Percentiles rank a stretch among this genome's conserved stretches.
Conservation (phyloP, 2,113 vertebrate genomes). For the Triplophysa dalaica region DNA sequence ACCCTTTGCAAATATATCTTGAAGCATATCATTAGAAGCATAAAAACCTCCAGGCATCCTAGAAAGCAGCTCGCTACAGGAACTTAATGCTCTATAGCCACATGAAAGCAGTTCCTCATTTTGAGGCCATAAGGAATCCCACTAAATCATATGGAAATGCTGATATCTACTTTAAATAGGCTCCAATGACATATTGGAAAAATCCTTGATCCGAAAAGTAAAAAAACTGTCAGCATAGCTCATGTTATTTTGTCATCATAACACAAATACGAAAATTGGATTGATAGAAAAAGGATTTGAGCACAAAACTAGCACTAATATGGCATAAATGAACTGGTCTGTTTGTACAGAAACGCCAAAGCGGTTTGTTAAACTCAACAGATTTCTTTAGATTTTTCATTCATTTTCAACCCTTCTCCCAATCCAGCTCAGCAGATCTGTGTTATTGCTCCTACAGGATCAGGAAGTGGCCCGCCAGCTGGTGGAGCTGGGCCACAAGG, state of each 20-base stretch:
- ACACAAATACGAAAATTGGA: background rate
- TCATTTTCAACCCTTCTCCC: constrained; percentile 23
- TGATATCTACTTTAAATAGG: constrained; percentile 35
- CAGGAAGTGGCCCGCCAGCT: constrained; percentile 77
- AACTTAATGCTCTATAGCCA: constrained; percentile 65
- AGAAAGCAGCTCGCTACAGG: constrained; percentile 52
- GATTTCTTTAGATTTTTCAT: constrained; percentile 12
- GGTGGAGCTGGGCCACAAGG: constrained; percentile 81
- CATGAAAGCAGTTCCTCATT: constrained; percentile 63
- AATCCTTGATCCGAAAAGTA: constrained; percentile 43
- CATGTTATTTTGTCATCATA: constrained; percentile 20
- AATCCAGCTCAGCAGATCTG: constrained; percentile 52
- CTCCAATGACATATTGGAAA: constrained; percentile 39
- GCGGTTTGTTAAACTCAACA: constrained; percentile 1
- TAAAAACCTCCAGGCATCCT: constrained; percentile 50
- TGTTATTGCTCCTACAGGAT: constrained; percentile 68
- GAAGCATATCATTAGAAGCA: constrained; percentile 44
- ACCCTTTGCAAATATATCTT: constrained; percentile 37
- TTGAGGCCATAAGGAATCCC: constrained; percentile 58
- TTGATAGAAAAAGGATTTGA: constrained; percentile 11
- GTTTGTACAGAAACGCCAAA: constrained; percentile 16
- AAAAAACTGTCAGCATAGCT: constrained; percentile 15
- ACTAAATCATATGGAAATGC: constrained; percentile 62
- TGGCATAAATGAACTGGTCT: background rate
- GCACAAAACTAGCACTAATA: constrained; percentile 14